These are phyloP conservation scores for Ondatra zibethicus DNA, from an alignment of 2,113 vertebrate genomes.

Conservation along the genomic window DNA sequence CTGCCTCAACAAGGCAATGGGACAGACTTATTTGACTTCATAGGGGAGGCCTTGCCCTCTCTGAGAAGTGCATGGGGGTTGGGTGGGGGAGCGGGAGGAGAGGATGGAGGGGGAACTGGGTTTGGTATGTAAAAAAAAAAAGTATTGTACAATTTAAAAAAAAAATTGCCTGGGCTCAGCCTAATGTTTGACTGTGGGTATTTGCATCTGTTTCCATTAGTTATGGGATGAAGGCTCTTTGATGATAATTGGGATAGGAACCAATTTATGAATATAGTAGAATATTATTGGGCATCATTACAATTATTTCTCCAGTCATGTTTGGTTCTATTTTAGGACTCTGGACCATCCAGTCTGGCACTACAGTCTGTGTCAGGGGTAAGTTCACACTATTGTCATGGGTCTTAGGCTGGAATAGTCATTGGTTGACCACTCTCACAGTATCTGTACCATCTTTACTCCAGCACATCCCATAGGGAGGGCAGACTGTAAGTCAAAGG, in stretches of 20 bases:
- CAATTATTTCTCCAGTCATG: background rate
- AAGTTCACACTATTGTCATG: background rate
- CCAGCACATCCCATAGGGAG: background rate
- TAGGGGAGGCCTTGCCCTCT: too few relatives aligned
- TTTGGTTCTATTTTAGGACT: background rate
- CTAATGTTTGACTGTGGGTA: background rate
- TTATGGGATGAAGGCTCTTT: background rate
- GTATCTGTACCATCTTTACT: background rate
- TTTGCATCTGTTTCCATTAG: background rate
- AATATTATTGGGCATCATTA: background rate
- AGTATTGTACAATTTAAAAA: too few relatives aligned
- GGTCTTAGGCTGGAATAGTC: background rate
- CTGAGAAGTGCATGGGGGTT: too few relatives aligned
- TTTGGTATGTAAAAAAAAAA: too few relatives aligned
- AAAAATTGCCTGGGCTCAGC: background rate
- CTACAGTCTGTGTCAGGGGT: background rate
- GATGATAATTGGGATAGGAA: background rate
- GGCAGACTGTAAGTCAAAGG: background rate
- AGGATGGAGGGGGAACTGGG: too few relatives aligned
- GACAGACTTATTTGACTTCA: too few relatives aligned
- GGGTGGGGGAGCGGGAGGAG: too few relatives aligned
- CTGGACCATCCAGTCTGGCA: background rate
- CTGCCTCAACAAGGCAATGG: too few relatives aligned
- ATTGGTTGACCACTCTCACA: background rate
- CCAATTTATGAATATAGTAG: background rate